Conservation (phyloP, 2,888 invertebrate species). For the Euplexia lucipara region DNA sequence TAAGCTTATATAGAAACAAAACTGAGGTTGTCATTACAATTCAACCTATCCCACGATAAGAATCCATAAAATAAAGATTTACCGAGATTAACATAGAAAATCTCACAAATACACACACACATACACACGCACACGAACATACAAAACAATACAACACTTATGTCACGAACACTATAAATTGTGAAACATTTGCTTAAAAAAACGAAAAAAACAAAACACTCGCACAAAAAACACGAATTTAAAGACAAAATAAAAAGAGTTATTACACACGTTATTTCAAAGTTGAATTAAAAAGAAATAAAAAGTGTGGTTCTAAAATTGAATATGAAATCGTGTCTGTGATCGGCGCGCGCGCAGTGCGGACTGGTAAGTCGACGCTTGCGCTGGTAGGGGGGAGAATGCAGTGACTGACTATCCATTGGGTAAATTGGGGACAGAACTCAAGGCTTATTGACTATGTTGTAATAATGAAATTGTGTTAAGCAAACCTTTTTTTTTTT, state of each 20-base stretch:
- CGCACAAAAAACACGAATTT: slow-evolving; percentile 14
- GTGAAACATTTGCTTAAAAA: not conserved
- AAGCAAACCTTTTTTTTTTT: slow-evolving; percentile 7
- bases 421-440: slow-evolving; percentile 54
- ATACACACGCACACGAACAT: slow-evolving; percentile 34
- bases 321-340: slow-evolving; percentile 41
- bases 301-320: slow-evolving; percentile 1
- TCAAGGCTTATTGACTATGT: slow-evolving; percentile 55
- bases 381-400: slow-evolving; percentile 35
- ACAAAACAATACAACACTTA: slow-evolving; percentile 38
- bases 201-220: slow-evolving; percentile 30
- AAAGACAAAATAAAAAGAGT: slow-evolving; percentile 15
- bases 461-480: slow-evolving; percentile 27
- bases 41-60: slow-evolving; percentile 2
- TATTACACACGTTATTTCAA: slow-evolving; percentile 33
- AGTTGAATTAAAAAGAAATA: not conserved
- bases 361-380: slow-evolving; percentile 47
- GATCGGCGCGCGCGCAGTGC: slow-evolving; percentile 44
- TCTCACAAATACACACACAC: slow-evolving; percentile 42
- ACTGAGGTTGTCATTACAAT: not conserved
- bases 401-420: slow-evolving; percentile 51
- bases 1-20: not conserved
- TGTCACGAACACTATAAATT: slow-evolving; percentile 9
- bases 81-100: slow-evolving; percentile 33
- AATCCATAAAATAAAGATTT: slow-evolving; percentile 17